Evolutionary conservation across 1,140 invertebrate species (phyloP).

Genomic region (Wiebesia pumilae): DNA sequence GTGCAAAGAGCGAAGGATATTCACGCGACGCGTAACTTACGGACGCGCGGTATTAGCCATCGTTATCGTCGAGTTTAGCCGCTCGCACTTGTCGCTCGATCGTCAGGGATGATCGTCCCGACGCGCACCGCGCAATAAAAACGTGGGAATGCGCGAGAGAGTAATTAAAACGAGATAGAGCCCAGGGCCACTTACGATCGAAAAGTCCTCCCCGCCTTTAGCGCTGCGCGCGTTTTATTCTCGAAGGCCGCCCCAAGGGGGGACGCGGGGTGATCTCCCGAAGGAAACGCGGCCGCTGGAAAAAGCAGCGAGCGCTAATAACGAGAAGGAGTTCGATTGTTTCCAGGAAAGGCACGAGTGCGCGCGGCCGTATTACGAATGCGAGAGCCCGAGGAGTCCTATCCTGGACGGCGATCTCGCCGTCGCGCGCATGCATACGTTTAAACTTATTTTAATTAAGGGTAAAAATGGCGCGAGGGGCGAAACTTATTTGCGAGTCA

Average conservation of each 20-base stretch:
- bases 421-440: background rate
- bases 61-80: background rate
- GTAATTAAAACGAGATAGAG: background rate
- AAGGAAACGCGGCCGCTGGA: too few species aligned
- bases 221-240: background rate
- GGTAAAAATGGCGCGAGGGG: conserved; percentile 5
- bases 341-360: background rate
- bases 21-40: background rate
- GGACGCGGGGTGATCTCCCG: background rate
- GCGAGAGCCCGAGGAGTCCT: too few species aligned
- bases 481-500: conserved; percentile 10
- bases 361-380: background rate
- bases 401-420: background rate
- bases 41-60: background rate
- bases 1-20: background rate
- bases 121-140: background rate
- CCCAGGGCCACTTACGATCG: background rate
- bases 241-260: background rate
- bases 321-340: conserved; percentile 5
- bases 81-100: background rate
- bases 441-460: conserved; percentile 40
- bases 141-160: background rate
- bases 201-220: background rate
- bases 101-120: background rate
- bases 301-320: background rate